Conservation (phyloP, 1,140 invertebrate genomes). For the Aphelenchoides fujianensis region DNA sequence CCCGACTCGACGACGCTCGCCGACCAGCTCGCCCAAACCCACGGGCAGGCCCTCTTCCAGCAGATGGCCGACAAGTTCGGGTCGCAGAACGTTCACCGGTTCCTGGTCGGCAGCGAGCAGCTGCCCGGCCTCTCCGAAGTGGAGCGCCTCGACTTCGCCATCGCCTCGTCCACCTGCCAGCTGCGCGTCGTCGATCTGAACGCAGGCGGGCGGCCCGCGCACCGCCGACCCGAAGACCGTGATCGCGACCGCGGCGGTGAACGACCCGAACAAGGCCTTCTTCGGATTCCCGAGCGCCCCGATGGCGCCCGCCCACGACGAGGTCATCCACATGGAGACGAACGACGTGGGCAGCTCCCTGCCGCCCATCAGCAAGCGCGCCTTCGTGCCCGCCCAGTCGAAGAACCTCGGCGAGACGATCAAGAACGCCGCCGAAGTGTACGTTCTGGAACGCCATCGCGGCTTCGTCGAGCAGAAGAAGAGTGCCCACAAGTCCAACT, state of each 20-base stretch:
- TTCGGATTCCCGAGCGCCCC: neutral
- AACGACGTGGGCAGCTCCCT: neutral
- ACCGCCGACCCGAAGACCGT: neutral
- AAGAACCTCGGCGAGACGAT: neutral
- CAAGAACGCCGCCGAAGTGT: neutral
- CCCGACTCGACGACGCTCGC: neutral
- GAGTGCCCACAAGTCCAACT: neutral
- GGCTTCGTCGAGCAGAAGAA: neutral
- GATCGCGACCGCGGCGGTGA: neutral
- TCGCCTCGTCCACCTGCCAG: neutral
- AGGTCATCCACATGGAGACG: neutral
- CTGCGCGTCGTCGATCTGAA: slow-evolving; percentile 14
- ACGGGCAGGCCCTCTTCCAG: neutral
- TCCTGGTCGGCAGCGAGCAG: neutral
- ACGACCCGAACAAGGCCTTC: neutral
- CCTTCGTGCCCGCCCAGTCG: neutral
- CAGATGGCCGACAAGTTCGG: neutral
- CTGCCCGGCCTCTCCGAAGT: slow-evolving; percentile 11
- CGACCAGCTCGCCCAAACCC: neutral
- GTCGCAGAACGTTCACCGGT: slow-evolving; percentile 7
- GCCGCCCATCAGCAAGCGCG: slow-evolving; percentile 2
- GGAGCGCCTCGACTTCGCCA: neutral
- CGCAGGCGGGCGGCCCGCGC: neutral
- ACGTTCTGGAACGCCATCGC: slow-evolving; percentile 9
- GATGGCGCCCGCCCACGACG: neutral